Evolutionary conservation across 2,797 vertebrate species (phyloP).

Genomic region (Echiichthys vipera): DNA sequence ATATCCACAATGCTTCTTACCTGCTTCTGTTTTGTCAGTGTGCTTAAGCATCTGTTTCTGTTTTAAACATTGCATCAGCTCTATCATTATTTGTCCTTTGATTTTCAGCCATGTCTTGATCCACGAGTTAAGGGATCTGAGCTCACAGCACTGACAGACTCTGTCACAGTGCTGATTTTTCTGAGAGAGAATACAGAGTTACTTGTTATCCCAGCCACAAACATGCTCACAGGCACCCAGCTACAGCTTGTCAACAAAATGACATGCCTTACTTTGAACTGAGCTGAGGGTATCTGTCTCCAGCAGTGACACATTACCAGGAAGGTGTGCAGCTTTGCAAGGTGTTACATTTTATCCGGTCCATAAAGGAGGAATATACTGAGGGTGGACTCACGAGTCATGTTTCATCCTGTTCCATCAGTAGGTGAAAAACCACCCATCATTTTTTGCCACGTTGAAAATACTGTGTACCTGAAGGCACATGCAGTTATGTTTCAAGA

Average conservation of each 20-base stretch:
- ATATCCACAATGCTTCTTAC: not conserved
- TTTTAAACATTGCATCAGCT: conserved; percentile 19
- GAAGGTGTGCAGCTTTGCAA: conserved; percentile 50
- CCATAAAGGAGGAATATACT: conserved; percentile 11
- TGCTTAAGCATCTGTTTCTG: conserved; percentile 4
- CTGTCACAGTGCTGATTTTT: conserved; percentile 48
- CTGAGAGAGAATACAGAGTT: conserved; percentile 46
- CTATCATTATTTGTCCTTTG: conserved; percentile 39
- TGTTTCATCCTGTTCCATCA: conserved; percentile 25
- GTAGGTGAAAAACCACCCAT: not conserved
- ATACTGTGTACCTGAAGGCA: not conserved
- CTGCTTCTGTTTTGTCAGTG: conserved; percentile 7
- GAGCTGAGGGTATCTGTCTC: conserved; percentile 56
- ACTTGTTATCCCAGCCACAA: conserved; percentile 41
- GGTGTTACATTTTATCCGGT: conserved; percentile 39
- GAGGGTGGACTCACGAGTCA: conserved; percentile 11
- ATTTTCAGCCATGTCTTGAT: conserved; percentile 32
- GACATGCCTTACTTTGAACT: conserved; percentile 63
- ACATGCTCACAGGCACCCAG: conserved; percentile 42
- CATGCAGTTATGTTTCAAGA: not conserved
- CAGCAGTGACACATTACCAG: conserved; percentile 56
- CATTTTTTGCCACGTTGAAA: not conserved
- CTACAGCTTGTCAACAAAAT: conserved; percentile 71
- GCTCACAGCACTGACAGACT: conserved; percentile 38
- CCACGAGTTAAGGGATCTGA: conserved; percentile 44